These are phyloP conservation scores for Echeneis naucrates DNA, from an alignment of 2,797 vertebrate genomes.

Conservation along the genomic window DNA sequence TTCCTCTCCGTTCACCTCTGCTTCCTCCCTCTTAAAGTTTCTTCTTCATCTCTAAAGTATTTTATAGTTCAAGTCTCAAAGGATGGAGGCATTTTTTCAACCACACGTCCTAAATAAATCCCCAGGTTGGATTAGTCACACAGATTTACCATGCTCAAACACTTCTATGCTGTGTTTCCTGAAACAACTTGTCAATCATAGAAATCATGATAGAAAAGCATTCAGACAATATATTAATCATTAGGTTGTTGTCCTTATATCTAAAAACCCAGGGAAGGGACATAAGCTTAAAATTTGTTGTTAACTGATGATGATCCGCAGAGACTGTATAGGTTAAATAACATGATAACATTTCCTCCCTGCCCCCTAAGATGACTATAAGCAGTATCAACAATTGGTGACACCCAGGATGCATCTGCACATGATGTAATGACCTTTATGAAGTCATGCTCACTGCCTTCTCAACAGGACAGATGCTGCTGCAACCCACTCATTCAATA, in stretches of 20 bases:
- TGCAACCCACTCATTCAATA: slow-evolving; percentile 62
- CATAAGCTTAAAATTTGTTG: neutral
- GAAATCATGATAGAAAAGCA: neutral
- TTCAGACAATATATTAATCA: neutral
- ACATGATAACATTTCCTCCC: neutral
- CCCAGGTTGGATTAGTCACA: neutral
- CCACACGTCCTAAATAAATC: slow-evolving; percentile 26
- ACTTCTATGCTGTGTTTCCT: neutral
- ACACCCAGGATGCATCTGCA: slow-evolving; percentile 56
- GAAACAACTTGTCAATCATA: neutral
- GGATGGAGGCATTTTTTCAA: slow-evolving; percentile 15
- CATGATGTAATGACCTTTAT: slow-evolving; percentile 66
- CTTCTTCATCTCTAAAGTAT: slow-evolving; percentile 44
- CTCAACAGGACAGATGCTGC: slow-evolving; percentile 73
- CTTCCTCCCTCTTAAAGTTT: slow-evolving; percentile 28
- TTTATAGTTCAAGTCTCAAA: slow-evolving; percentile 37
- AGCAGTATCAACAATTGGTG: slow-evolving; percentile 29
- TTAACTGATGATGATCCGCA: neutral
- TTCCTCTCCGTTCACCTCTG: slow-evolving; percentile 43
- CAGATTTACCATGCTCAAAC: neutral
- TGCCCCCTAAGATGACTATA: slow-evolving; percentile 10
- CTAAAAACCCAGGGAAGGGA: no score
- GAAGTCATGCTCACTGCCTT: slow-evolving; percentile 68
- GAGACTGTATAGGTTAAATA: neutral
- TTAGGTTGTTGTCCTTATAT: neutral